Base-by-base conservation (phyloP, 2,113 vertebrate species). In the Bambusicola thoracicus region DNA sequence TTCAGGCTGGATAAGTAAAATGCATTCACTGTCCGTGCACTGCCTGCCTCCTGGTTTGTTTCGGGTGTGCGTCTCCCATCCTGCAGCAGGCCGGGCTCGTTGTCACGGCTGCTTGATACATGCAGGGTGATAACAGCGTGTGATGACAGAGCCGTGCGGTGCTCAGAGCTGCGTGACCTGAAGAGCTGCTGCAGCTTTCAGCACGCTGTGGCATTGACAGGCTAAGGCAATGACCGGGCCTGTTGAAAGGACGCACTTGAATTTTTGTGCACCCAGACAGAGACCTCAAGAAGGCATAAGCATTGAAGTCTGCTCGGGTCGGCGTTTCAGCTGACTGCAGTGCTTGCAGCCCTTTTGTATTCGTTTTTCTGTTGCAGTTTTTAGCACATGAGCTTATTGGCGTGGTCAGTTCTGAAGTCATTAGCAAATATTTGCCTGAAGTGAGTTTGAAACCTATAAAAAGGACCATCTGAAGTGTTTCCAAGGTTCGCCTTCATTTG, bases 341-440 rank as follows among this genome's bases (percentile, higher is more conserved):
- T 27, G 59, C n/a, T 78, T 86, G 43, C 43, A 68, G 15, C 72
- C 43, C 18, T 75, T 90, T 87, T 58, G 51, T 68, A 48, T 48
- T 68, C 1, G 11, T 78, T 78, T 17, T 96, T 81, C 34, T 51
- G 18, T 21, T 78, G 46, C 43, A 61, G 62, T 87, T 95, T 95
- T 86, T 79, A 94, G 65, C 80, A 75, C 88, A 92, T 65, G 22
- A 81, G 24, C 65, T 93, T 85, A 67, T 41, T 70, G 68, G 58
- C 41, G 27, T 32, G 25, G 30, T 51, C 19, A 48, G 2, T 88
- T 86, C 32, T 86, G 29, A 78, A 78, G 58, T 84, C 27, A 55
- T 88, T 88, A 86, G 61, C 46, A 81, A 84, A 72, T 81, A 51
- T 93, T 90, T 90, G 81, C 63, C 40, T 63, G 19, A 83, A 81